Evolutionary conservation across 1,140 invertebrate genomes (phyloP), one percentile per base, ranked within the genome.

Genomic region (Drosophila erecta): DNA sequence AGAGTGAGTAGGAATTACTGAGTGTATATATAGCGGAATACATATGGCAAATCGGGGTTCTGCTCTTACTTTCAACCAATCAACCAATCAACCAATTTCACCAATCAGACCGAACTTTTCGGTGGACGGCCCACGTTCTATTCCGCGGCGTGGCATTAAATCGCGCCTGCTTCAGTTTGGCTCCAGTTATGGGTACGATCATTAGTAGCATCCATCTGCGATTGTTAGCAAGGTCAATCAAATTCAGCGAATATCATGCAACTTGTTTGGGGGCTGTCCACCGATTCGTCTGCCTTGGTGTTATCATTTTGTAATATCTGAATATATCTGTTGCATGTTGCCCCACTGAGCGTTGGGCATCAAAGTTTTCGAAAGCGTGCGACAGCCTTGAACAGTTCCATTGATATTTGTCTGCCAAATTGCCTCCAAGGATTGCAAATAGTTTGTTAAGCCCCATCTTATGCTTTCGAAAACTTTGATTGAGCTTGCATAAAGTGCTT

Each of bases 111-210:
- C 91, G 76, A 92, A 95, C 93, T 94, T 94, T 93, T 94, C 94
- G 92, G 94, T 95, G 95, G 95, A 95, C 94, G 95, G 95, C 94
- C 95, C 95, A 92, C 95, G 96, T 94, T 96, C 95, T 93, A 94
- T 96, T 94, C 96, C 95, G 93, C 95, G 96, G 93, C 95, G 96
- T 93, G 96, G 96, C 91, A 95, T 96, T 93, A 97, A 96, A 93
- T 97, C 96, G 83, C 95, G 96, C 84, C 95, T 97, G 89, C 95
- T 97, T 92, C 96, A 97, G 94, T 97, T 97, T 94, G 95, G 95
- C 93, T 96, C 96, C 90, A 97, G 96, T 93, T 93, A 94, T 94
- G 97, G 96, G 97, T 97, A 96, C 94, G 95, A 41, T 33, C n/a
- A n/a, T 6, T 12, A 37, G 4, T 2, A 22, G 30, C 15, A 4